phyloP scores from a whole-genome alignment of 2,888 invertebrate genomes.

The Eretmocerus hayati region DNA sequence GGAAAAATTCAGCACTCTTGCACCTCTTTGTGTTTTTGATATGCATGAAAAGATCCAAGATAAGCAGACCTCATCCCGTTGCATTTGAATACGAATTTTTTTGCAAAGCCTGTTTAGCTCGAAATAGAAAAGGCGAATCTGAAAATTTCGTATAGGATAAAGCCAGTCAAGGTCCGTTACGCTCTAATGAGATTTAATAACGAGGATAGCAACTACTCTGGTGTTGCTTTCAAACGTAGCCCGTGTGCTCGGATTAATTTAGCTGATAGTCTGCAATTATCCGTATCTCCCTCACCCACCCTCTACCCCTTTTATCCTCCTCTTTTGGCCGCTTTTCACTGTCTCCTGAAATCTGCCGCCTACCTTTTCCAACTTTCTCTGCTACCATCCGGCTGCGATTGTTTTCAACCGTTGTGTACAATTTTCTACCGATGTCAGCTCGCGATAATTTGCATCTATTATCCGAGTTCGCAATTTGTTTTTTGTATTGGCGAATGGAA shows the following conservation, averaged over 20 bases:
- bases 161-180: slow-evolving; percentile 11
- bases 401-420: slow-evolving; percentile 3
- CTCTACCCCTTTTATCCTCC: slow-evolving; percentile 1
- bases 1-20: no score
- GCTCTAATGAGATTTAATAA: slow-evolving; percentile 27
- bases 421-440: background rate
- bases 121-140: no score
- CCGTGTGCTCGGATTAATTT: slow-evolving; percentile 24
- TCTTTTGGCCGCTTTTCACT: no score
- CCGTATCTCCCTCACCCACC: slow-evolving; percentile 14
- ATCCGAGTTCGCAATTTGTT: no score
- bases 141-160: no score
- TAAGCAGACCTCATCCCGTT: no score
- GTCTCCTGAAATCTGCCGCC: no score
- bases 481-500: no score
- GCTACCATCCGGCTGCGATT: slow-evolving; percentile 1
- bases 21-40: no score
- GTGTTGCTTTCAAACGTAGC: slow-evolving; percentile 12
- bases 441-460: slow-evolving; percentile 3
- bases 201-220: slow-evolving; percentile 21
- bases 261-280: slow-evolving; percentile 27
- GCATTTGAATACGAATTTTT: no score
- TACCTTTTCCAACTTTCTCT: background rate
- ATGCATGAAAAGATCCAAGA: no score
- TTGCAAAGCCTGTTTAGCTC: no score